These are phyloP conservation scores for Tenodera sinensis DNA, from an alignment of 2,888 invertebrate genomes.

Conservation along the genomic window DNA sequence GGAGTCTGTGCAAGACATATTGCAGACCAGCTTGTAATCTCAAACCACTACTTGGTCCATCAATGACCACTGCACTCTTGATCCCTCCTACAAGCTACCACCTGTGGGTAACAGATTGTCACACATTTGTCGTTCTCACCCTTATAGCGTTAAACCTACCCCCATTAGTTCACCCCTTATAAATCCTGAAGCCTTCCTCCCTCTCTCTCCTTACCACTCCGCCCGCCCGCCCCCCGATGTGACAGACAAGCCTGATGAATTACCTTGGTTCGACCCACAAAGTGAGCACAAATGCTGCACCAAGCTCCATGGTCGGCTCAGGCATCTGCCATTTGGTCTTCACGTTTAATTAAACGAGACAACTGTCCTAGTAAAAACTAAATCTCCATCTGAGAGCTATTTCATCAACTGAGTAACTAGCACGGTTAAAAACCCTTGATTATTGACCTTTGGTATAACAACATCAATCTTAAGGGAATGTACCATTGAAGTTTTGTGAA, in stretches of 20 bases:
- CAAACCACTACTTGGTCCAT: neutral
- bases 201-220: no score
- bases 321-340: neutral
- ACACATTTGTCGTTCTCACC: constrained; percentile 17
- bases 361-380: neutral
- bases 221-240: constrained; percentile 4
- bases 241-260: constrained; percentile 13
- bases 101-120: constrained; percentile 20
- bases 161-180: constrained; percentile 18
- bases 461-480: no score
- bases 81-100: neutral
- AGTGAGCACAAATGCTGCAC: neutral
- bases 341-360: neutral
- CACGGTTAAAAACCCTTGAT: no score
- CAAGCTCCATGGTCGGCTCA: neutral
- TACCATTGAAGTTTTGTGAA: no score
- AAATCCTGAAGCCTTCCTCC: constrained; percentile 4
- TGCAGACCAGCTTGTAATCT: neutral
- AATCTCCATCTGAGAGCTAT: neutral
- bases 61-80: neutral
- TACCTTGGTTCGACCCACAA: neutral
- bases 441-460: no score
- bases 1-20: neutral
- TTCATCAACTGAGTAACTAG: no score
- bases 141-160: constrained; percentile 20